Evolutionary conservation across 35 echinoderm and acorn worm species (phyloP).

Genomic region (Patiria miniata): DNA sequence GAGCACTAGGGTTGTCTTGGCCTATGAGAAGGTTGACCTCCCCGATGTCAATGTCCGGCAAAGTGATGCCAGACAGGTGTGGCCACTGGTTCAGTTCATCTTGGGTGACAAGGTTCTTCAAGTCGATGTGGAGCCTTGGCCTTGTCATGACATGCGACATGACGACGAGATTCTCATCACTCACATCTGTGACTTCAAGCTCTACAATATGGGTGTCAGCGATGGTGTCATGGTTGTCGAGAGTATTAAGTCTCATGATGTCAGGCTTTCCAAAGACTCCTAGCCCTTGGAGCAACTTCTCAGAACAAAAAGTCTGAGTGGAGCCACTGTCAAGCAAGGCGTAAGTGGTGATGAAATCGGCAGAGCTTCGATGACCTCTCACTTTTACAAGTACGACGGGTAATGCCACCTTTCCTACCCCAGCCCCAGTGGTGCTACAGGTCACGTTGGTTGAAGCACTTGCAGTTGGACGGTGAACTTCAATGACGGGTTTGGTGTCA

Average conservation of each 20-base stretch:
- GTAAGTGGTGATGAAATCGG: background rate
- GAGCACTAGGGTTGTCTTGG: conserved; percentile 45
- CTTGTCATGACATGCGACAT: background rate
- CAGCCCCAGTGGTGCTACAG: too few species aligned
- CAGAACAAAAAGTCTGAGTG: conserved; percentile 52
- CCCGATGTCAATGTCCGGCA: too few species aligned
- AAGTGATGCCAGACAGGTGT: conserved; percentile 20
- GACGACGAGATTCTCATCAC: background rate
- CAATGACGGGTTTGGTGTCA: too few species aligned
- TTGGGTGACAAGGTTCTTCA: background rate
- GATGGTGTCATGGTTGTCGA: background rate
- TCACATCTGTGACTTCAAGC: conserved; percentile 17
- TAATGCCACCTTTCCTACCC: too few species aligned
- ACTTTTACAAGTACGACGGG: too few species aligned
- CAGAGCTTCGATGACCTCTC: too few species aligned
- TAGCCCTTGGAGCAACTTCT: background rate
- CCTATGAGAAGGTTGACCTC: conserved; percentile 47
- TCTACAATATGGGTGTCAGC: conserved; percentile 11
- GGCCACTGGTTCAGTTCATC: conserved; percentile 1
- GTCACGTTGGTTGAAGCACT: too few species aligned
- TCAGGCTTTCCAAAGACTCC: conserved; percentile 17
- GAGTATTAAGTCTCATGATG: conserved; percentile 37
- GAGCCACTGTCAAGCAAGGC: conserved; percentile 61
- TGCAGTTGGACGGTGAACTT: too few species aligned
- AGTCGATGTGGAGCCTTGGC: background rate